Evolutionary conservation across 2,797 vertebrate species (phyloP).

Genomic region (Rhadinocentrus ornatus): DNA sequence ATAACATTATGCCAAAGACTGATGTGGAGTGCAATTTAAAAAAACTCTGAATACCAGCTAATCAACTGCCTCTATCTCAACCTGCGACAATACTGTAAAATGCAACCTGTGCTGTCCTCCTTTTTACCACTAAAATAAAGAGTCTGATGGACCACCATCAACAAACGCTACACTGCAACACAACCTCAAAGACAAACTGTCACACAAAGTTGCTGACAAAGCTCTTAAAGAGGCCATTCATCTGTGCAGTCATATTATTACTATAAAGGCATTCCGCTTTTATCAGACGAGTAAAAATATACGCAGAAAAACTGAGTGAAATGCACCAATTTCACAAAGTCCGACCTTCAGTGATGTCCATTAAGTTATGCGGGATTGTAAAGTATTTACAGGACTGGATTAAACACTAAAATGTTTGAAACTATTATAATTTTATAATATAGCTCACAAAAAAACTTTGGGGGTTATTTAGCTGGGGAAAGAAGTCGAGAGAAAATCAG

Average conservation of each 20-base stretch:
- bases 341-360: not conserved
- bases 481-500: not conserved
- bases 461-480: not conserved
- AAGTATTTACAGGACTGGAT: not conserved
- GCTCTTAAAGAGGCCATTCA: conserved; percentile 16
- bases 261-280: not conserved
- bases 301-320: not conserved
- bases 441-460: not conserved
- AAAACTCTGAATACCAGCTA: conserved; percentile 16
- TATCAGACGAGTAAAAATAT: not conserved
- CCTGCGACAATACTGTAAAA: conserved; percentile 47
- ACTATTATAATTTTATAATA: not conserved
- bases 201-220: conserved; percentile 56
- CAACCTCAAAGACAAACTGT: conserved; percentile 55
- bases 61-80: conserved; percentile 18
- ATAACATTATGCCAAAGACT: not conserved
- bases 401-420: not conserved
- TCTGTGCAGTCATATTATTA: not conserved
- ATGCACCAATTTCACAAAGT: not conserved
- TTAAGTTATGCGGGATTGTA: not conserved
- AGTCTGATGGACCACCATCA: conserved; percentile 57
- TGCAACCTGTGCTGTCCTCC: conserved; percentile 52
- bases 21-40: conserved; percentile 15
- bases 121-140: conserved; percentile 69
- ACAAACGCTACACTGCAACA: conserved; percentile 30